Conservation (phyloP, 2,888 invertebrate species). For the Empis livida region DNA sequence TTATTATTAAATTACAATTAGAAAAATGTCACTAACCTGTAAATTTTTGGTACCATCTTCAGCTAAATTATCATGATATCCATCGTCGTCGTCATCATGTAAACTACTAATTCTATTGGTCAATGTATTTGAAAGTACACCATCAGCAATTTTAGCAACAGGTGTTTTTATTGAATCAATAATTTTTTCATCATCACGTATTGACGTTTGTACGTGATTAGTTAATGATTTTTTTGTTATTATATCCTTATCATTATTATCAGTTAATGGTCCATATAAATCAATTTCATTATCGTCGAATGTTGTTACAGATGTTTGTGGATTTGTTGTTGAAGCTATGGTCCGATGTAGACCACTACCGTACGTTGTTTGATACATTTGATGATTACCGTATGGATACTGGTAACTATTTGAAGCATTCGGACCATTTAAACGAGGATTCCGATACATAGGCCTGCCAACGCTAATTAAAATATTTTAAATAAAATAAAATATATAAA, state of each 20-base stretch:
- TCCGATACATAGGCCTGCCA: slow-evolving; percentile 6
- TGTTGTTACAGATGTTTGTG: not conserved
- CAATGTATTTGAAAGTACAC: slow-evolving; percentile 4
- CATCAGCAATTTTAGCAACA: slow-evolving; percentile 9
- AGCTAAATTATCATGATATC: not conserved
- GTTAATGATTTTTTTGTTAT: not conserved
- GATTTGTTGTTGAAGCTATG: not conserved
- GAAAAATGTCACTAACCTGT: not conserved
- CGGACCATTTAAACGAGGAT: slow-evolving; percentile 8
- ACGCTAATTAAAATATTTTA: not conserved
- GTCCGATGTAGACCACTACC: not conserved
- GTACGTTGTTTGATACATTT: slow-evolving; percentile 8
- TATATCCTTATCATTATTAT: slow-evolving; percentile 6
- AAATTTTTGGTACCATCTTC: not conserved
- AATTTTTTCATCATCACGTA: not conserved
- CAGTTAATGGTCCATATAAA: slow-evolving; percentile 2
- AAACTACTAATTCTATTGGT: slow-evolving; percentile 4
- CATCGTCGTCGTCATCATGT: slow-evolving; percentile 3
- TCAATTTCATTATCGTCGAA: slow-evolving; percentile 4
- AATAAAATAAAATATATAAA: not conserved
- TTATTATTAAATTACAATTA: too few relatives aligned
- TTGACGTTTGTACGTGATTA: slow-evolving; percentile 3
- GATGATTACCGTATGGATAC: slow-evolving; percentile 9
- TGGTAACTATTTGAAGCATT: slow-evolving; percentile 8
- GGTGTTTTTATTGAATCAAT: not conserved